Conservation (phyloP, 2,113 vertebrate genomes). For the Daboia siamensis region DNA sequence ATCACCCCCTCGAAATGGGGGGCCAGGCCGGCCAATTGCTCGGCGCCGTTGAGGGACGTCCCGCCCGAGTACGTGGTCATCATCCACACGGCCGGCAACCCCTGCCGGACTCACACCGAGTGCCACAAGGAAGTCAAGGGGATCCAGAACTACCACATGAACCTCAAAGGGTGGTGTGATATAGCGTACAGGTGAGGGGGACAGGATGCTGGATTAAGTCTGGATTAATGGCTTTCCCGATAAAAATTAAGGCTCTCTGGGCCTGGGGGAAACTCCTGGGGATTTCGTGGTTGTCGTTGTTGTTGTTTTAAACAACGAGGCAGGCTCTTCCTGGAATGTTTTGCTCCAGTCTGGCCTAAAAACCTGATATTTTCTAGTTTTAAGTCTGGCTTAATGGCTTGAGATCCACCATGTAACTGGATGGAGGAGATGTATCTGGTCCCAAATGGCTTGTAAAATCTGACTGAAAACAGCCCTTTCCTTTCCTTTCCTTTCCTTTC, state of each 20-base stretch:
- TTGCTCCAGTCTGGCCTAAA: not conserved
- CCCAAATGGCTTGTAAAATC: not conserved
- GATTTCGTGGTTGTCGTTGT: not conserved
- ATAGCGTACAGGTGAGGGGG: conserved; percentile 74
- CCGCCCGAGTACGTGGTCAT: conserved; percentile 33
- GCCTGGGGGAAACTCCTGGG: not conserved
- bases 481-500: not conserved
- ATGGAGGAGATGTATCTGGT: not conserved
- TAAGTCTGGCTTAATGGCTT: not conserved
- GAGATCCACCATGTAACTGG: not conserved
- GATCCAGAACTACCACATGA: conserved; percentile 48
- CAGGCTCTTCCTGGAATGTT: not conserved
- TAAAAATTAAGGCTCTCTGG: not conserved
- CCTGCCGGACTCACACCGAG: not conserved
- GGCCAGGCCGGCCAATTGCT: conserved; percentile 23
- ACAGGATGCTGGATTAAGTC: not conserved
- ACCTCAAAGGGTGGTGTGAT: conserved; percentile 63
- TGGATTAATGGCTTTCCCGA: not conserved
- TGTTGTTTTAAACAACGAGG: not conserved
- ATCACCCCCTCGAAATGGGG: conserved; percentile 44
- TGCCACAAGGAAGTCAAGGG: conserved; percentile 21
- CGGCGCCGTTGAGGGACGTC: conserved; percentile 7
- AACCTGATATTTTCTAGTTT: not conserved
- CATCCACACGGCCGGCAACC: conserved; percentile 16
- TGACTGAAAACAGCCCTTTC: not conserved